Percentiles rank a stretch among this genome's conserved stretches.
Evolutionary conservation across 2,797 vertebrate genomes (phyloP).

Genomic region (Ambastaia sidthimunki): DNA sequence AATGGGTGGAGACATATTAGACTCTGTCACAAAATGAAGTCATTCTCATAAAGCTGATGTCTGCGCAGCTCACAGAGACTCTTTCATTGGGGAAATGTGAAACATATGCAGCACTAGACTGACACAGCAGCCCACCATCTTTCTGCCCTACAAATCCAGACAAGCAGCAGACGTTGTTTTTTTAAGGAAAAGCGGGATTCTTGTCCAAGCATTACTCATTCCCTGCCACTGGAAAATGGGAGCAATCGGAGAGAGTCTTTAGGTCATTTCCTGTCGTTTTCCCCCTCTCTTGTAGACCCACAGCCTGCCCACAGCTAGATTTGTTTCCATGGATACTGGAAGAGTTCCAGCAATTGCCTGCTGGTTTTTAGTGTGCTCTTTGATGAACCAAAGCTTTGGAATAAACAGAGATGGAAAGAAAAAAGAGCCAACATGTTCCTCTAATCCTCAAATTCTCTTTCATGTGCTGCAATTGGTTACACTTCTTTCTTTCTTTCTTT

Average conservation of each 20-base stretch:
- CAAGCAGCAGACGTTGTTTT: constrained; percentile 63
- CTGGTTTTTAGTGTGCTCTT: constrained; percentile 69
- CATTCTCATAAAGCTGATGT: constrained; percentile 48
- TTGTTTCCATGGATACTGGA: constrained; percentile 77
- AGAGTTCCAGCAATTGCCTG: constrained; percentile 68
- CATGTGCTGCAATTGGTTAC: constrained; percentile 8
- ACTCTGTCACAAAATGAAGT: constrained; percentile 45
- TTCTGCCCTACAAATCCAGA: constrained; percentile 63
- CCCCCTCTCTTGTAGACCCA: constrained; percentile 44
- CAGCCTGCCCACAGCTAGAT: constrained; percentile 72
- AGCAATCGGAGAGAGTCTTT: constrained; percentile 78
- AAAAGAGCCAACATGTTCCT: constrained; percentile 42
- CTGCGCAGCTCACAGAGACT: constrained; percentile 51
- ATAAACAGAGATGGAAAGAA: constrained; percentile 41
- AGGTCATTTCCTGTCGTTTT: constrained; percentile 82
- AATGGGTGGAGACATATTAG: constrained; percentile 13
- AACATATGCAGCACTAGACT: constrained; percentile 58
- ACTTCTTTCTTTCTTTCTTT: constrained; percentile 2
- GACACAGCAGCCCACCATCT: constrained; percentile 59
- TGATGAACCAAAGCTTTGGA: constrained; percentile 52
- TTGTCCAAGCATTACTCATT: constrained; percentile 76
- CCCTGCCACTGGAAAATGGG: constrained; percentile 81
- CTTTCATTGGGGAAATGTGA: constrained; percentile 67
- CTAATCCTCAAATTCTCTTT: constrained; percentile 37
- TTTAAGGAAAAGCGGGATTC: constrained; percentile 65